Evolutionary conservation across 2,797 vertebrate genomes (phyloP), one percentile per base, ranked within the genome.

Genomic region (Rachycentron canadum): DNA sequence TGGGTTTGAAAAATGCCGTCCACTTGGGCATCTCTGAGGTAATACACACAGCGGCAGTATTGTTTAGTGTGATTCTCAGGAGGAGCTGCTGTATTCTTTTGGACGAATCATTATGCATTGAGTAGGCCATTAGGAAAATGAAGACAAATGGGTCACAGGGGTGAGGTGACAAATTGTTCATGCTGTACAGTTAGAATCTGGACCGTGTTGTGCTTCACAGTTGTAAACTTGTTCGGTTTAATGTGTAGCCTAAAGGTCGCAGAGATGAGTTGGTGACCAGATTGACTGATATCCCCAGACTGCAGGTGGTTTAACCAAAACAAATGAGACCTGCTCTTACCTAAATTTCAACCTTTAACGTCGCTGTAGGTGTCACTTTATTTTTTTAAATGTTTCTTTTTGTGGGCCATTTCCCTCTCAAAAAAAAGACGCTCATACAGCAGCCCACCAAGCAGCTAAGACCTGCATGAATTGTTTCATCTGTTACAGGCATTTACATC

Each of bases 81-180:
- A 94, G 92, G 84, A 89, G 89, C 87, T 67, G 73, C 80, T 77
- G 87, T 89, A 94, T 95, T 95, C 94, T 94, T 95, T 92, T 88
- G 88, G 81, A 90, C 91, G 80, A 93, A 95, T 96, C 95, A 95
- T 95, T 95, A 94, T 94, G 93, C 94, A 95, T 95, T 95, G 94
- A 95, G 94, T 94, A 94, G 91, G 89, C 93, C 92, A 94, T 96
- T 95, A 95, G 90, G 90, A 91, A 93, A 94, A 95, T 95, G 93
- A 95, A 96, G 94, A 95, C 85, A 79, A 94, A 96, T 95, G 94
- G 89, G 75, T 73, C 81, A 14, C 75, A 49, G 78, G 79, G 85
- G 79, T 50, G 53, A 86, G 68, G 70, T 95, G 94, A 95, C 92
- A 92, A 93, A 95, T 93, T 84, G 91, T 93, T 90, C 82, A 56